Conservation (phyloP, 2,888 invertebrate genomes). For the Drosophila setosimentum region DNA sequence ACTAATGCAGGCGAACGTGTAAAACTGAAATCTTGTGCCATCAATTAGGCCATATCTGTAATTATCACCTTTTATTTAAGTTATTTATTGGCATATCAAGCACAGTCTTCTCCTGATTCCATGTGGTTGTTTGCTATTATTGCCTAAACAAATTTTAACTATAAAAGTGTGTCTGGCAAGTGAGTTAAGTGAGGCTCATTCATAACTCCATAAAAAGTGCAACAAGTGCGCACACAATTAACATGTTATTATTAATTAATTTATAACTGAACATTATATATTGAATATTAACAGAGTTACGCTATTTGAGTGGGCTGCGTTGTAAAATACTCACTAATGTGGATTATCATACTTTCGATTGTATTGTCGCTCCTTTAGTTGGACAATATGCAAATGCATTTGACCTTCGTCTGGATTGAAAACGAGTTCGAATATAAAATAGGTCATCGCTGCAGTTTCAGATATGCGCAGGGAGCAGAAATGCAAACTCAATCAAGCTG, state of each 20-base stretch:
- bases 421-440: conserved; percentile 43
- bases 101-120: not conserved
- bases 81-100: not conserved
- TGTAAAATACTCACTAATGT: conserved; percentile 10
- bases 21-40: not conserved
- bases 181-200: not conserved
- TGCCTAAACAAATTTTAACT: not conserved
- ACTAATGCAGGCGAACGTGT: not conserved
- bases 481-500: not conserved
- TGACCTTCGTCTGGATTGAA: conserved; percentile 63
- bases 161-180: not conserved
- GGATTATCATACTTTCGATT: conserved; percentile 25
- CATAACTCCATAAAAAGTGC: not conserved
- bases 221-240: no score
- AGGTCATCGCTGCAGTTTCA: conserved; percentile 32
- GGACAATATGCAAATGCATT: conserved; percentile 48
- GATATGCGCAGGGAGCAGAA: conserved; percentile 5
- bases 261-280: not conserved
- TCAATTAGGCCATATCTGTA: not conserved
- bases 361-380: conserved; percentile 27
- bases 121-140: not conserved
- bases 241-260: no score
- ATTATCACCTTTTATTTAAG: not conserved
- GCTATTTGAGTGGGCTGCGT: conserved; percentile 2
- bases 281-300: not conserved